Percentiles rank a stretch among this genome's conserved stretches.
Conservation (phyloP, 2,113 vertebrate species). For the Hipposideros armiger region DNA sequence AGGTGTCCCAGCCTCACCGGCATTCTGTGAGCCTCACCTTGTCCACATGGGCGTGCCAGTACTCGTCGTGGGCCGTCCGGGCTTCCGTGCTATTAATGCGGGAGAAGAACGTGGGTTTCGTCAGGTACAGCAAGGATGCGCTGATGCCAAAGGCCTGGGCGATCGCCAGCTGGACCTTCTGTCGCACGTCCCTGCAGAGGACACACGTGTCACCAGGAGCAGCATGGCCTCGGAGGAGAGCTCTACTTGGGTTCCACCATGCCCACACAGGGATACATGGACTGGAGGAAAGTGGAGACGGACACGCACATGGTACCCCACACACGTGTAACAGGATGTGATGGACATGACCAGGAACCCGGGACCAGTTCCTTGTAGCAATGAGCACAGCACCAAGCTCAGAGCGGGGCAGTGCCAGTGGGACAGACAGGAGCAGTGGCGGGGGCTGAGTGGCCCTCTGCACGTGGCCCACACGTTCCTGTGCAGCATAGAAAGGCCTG, state of each 20-base stretch:
- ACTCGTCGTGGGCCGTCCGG: slow-evolving; percentile 95
- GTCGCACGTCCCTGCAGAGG: slow-evolving; percentile 89
- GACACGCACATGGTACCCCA: fast-evolving
- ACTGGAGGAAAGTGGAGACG: fast-evolving
- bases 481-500: background rate
- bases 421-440: background rate
- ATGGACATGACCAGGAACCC: fast-evolving
- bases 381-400: background rate
- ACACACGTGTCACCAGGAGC: fast-evolving
- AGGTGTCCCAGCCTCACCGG: too few relatives aligned
- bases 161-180: slow-evolving; percentile 92
- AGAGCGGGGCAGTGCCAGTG: background rate
- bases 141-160: slow-evolving; percentile 92
- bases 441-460: too few relatives aligned
- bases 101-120: slow-evolving; percentile 99
- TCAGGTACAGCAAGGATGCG: slow-evolving; percentile 91
- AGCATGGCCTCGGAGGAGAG: fast-evolving
- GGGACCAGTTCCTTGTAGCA: background rate
- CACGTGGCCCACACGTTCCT: fast-evolving
- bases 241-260: fast-evolving
- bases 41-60: slow-evolving; percentile 98
- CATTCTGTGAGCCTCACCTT: slow-evolving; percentile 88
- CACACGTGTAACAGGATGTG: background rate
- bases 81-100: slow-evolving; percentile 95
- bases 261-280: fast-evolving